Base-by-base conservation (phyloP, 1,140 invertebrate species). In the Lutraria rhynchaena region DNA sequence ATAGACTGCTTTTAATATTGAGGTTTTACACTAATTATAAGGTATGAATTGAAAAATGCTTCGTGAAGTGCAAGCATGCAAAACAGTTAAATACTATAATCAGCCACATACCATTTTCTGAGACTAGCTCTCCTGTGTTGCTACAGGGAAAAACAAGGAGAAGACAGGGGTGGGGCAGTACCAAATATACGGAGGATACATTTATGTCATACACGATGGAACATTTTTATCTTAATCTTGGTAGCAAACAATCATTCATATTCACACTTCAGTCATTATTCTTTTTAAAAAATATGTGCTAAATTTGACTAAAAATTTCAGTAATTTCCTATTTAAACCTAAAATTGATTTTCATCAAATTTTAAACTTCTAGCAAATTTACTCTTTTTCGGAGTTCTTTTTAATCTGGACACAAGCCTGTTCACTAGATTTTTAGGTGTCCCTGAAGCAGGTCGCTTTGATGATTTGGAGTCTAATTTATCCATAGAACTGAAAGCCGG, bases 71-170 rank as follows among this genome's bases (percentile, higher is more conserved):
- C 19, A 46, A 5, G 19, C 49, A 33, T 49, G 46, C 15, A 29
- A 29, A 69, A 51, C 53, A 7, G 4, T 22, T n/a, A n/a, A n/a
- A 15, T n/a, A 57, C 46, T 33, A 33, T 33, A 3, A n/a, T 19
- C 0, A 15, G 41, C 0, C 29, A 74, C 71, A 37, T 74, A 74
- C 71, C 71, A 60, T 74, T 74, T 74, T 31, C 71, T 44, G 13
- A 5, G 17, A 60, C 57, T 74, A 27, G 37, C 35, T 74, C 71
- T 60, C 53, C 71, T 41, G 31, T 60, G 35, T 3, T 19, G 37
- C 71, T 73, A 69, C n/a, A 74, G 37, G 44, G 53, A n/a, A 60
- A 41, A 27, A 74, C 55, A 74, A 73, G n/a, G n/a, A 61, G 17
- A 58, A 44, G 35, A 60, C 55, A 74, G 55, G 55, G 55, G 41